A percentile compares a stretch with the other conserved stretches of the same genome.
phyloP scores from a whole-genome alignment of 2,113 vertebrate genomes.

The Vulpes ferrilata region DNA sequence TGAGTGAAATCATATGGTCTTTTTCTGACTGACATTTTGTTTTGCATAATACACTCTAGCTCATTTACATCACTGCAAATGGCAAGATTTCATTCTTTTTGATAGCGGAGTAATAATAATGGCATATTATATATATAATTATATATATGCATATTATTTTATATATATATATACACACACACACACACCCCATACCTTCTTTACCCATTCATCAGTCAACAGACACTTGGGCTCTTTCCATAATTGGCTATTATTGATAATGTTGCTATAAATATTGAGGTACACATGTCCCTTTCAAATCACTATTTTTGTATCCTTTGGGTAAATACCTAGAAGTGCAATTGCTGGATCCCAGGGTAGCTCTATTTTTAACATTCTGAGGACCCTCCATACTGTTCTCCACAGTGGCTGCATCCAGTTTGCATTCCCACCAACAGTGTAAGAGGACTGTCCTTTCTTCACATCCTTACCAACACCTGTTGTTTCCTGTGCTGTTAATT shows the following conservation, averaged over 20 bases:
- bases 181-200: neutral
- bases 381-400: neutral
- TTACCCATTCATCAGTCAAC: neutral
- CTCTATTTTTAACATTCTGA: neutral
- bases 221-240: neutral
- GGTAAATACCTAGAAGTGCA: neutral
- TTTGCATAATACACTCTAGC: neutral
- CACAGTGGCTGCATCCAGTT: neutral
- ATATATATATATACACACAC: no score
- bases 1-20: neutral
- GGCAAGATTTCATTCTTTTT: neutral
- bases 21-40: neutral
- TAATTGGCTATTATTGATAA: neutral
- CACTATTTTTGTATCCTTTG: neutral
- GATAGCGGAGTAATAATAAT: neutral
- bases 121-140: no score
- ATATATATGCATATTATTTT: no score
- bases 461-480: neutral
- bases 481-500: neutral
- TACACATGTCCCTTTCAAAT: neutral
- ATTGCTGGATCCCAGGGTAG: neutral
- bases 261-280: neutral
- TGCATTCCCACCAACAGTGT: neutral
- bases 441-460: neutral
- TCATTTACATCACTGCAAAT: neutral